Evolutionary conservation across 2,888 invertebrate genomes (phyloP), one percentile per base, ranked within the genome.

Genomic region (Reticulitermes lucifugus): DNA sequence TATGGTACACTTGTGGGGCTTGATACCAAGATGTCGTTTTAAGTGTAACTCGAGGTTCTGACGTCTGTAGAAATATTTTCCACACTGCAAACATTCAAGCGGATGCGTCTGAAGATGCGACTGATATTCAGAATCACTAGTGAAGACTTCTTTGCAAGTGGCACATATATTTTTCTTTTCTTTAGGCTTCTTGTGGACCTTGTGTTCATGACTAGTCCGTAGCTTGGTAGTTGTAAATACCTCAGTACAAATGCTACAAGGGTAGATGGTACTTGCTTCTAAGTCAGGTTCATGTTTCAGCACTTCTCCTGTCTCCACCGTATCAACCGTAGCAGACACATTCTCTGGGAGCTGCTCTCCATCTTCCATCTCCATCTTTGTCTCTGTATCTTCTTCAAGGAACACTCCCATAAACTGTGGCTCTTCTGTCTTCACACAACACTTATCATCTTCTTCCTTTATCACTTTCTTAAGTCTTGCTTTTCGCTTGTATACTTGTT

Each of bases 61-160:
- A 89, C 95, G 93, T 29, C 94, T 92, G 89, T 93, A 94, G 92
- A 95, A 97, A 89, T 94, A 94, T 89, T 96, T 96, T 22, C 96
- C 96, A 89, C 97, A 97, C 29, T 96, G 94, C 86, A 94, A 93
- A 88, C 97, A 97, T 90, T 96, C 96, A 84, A 97, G 92, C 0
- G 97, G 97, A 90, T 97, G 97, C 75, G 94, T 93, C 88, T 94
- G 94, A 65, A 86, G 85, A 90, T 97, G 97, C 6, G 93, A 94
- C 87, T 94, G 94, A 89, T 94, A 96, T 18, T 93, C 92, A 21
- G 93, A 93, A 22, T 96, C 95, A 0, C 93, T 94, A 7, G 93
- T 91, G 89, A 96, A 96, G 89, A 94, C 93, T 87, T 94, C 94
- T 81, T 92, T 92, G 89, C 95, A 95, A 22, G 94, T 93, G 87